Evolutionary conservation across 2,888 invertebrate genomes (phyloP), one percentile per base, ranked within the genome.

Genomic region (Drosophila leonis): DNA sequence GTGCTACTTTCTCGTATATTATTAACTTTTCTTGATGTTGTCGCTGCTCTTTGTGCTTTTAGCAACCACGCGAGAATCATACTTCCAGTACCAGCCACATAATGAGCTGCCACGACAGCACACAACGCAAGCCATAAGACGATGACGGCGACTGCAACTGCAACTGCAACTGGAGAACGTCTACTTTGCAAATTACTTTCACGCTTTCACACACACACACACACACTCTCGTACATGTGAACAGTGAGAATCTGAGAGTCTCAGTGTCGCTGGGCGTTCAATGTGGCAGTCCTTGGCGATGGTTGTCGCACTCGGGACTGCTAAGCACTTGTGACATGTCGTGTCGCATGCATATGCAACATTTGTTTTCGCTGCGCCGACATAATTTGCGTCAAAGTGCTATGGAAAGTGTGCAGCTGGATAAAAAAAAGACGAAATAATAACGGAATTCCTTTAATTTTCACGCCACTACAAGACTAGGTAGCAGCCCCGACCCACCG

Each of bases 361-460:
- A 88, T 85, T 85, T 85, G 84, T 88, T 83, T 81, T 88, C 86
- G 83, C 86, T 82, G 86, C 72, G 74, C 72, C 83, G 79, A 82
- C 86, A 88, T 86, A 86, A 86, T 86, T 86, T 86, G 82, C 89
- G 70, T 59, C 84, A 79, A 88, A 88, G 89, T 86, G 88, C 83
- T 83, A 65, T 74, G 66, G 68, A 80, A 77, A 76, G 70, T 72
- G 72, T 78, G 82, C 66, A 72, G 62, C 51, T 57, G 72, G 56
- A 49, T 49, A 49, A 46, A 75, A 84, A 83, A 88, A 83, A 77
- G 80, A 73, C 81, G 54, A 85, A 83, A 85, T 85, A 85, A 85
- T 85, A 85, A 88, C 88, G 84, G 84, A 85, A 88, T 85, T 88
- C 84, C 84, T 85, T 88, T 85, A 85, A 85, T 85, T 85, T 85